Conservation (phyloP, 2,888 invertebrate genomes). For the Elmis aenea region DNA sequence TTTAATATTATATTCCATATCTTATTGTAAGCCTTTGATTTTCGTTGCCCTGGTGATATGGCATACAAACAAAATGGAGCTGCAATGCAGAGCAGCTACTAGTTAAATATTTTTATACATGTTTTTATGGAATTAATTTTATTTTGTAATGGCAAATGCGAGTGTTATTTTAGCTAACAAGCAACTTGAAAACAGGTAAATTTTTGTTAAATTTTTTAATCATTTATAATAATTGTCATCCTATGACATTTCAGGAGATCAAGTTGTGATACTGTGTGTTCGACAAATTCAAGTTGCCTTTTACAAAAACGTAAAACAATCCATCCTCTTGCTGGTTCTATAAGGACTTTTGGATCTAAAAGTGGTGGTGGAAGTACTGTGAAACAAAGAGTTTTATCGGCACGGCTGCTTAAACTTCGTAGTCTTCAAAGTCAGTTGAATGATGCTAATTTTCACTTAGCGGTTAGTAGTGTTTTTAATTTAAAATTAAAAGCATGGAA, state of each 20-base stretch:
- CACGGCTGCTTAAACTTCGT: constrained; percentile 69
- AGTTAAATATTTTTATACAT: constrained; percentile 15
- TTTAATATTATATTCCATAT: too few relatives aligned
- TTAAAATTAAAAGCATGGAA: background rate
- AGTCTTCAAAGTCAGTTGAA: constrained; percentile 74
- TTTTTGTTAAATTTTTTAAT: background rate
- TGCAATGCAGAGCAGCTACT: constrained; percentile 36
- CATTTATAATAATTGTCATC: background rate
- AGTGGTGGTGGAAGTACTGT: constrained; percentile 30
- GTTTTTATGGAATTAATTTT: constrained; percentile 13
- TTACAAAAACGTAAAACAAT: constrained; percentile 41
- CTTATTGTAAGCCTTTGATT: too few relatives aligned
- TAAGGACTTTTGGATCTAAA: constrained; percentile 18
- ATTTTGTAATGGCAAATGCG: constrained; percentile 26
- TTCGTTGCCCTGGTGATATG: too few relatives aligned
- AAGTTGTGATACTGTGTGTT: constrained; percentile 43
- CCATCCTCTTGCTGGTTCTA: constrained; percentile 39
- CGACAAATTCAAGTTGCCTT: constrained; percentile 44
- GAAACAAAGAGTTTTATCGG: constrained; percentile 66
- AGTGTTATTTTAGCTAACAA: constrained; percentile 18
- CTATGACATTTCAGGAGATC: constrained; percentile 32
- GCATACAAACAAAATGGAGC: constrained; percentile 40
- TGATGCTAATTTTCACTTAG: constrained; percentile 73
- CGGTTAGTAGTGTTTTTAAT: constrained; percentile 49
- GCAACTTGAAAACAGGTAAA: constrained; percentile 8